Conservation (phyloP, 2,797 vertebrate genomes). For the Hozukius guyotensis region DNA sequence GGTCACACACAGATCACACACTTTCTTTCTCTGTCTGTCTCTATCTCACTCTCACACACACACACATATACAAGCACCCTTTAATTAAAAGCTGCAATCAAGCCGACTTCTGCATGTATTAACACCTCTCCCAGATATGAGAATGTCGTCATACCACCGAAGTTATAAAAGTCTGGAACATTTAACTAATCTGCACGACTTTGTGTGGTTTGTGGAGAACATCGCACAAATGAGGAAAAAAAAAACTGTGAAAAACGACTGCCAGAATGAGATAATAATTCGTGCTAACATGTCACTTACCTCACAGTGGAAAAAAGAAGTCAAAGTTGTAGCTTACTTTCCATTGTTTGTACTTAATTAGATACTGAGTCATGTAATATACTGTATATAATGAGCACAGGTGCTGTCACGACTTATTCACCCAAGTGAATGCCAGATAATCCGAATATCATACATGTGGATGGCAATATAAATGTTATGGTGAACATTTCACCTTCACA, state of each 20-base stretch:
- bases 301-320: conserved; percentile 9
- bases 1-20: conserved; percentile 73
- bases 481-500: background rate
- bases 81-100: conserved; percentile 84
- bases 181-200: conserved; percentile 42
- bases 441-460: background rate
- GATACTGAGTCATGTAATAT: background rate
- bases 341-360: background rate
- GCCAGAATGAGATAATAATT: conserved; percentile 29
- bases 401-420: too few relatives aligned
- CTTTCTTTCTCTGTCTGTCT: conserved; percentile 29
- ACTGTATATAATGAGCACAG: background rate
- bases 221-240: background rate
- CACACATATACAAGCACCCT: conserved; percentile 8
- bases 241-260: conserved; percentile 18
- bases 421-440: background rate
- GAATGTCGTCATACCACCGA: conserved; percentile 60
- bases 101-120: conserved; percentile 76
- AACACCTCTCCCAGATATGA: conserved; percentile 72
- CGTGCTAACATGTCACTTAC: conserved; percentile 32
- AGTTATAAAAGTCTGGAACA: conserved; percentile 56
- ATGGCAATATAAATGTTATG: background rate
- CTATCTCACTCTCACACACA: background rate
- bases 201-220: conserved; percentile 27
- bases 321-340: conserved; percentile 10